Conservation (phyloP, 2,113 vertebrate species). For the Poeciliopsis turrubarensis region DNA sequence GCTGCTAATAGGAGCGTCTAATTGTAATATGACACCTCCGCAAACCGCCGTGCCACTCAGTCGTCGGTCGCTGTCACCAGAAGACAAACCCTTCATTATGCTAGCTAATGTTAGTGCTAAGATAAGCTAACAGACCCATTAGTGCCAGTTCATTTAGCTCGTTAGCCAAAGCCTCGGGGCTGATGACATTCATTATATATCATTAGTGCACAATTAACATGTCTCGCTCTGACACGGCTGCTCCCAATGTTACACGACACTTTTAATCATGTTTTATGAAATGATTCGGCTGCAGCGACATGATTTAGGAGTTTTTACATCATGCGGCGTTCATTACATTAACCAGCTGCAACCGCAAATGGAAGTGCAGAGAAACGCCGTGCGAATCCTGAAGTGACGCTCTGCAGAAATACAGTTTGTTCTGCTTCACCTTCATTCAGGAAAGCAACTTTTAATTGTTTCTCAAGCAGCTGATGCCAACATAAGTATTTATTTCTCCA, state of each 20-base stretch:
- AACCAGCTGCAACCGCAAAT: conserved; percentile 50
- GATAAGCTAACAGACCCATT: conserved; percentile 76
- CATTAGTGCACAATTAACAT: conserved; percentile 78
- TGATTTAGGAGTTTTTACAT: conserved; percentile 75
- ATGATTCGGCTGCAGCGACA: conserved; percentile 56
- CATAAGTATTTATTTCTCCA: neutral
- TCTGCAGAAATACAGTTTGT: conserved; percentile 22
- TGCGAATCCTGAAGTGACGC: conserved; percentile 63
- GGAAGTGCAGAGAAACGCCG: conserved; percentile 20
- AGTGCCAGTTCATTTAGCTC: conserved; percentile 80
- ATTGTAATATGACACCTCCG: conserved; percentile 51
- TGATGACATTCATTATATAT: conserved; percentile 80
- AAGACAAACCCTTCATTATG: conserved; percentile 64
- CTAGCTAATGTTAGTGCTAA: conserved; percentile 63
- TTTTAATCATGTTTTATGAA: conserved; percentile 76
- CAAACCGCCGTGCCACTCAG: conserved; percentile 31
- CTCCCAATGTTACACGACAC: conserved; percentile 76
- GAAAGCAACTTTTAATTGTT: no score
- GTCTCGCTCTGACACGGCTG: conserved; percentile 67
- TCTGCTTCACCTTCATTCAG: conserved; percentile 10
- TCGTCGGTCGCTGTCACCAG: conserved; percentile 43
- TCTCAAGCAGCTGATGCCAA: neutral
- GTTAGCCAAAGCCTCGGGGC: conserved; percentile 74
- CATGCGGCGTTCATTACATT: conserved; percentile 63
- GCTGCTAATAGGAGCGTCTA: conserved; percentile 21